These are phyloP conservation scores for Cisticola juncidis DNA, from an alignment of 2,113 vertebrate genomes.

Conservation along the genomic window DNA sequence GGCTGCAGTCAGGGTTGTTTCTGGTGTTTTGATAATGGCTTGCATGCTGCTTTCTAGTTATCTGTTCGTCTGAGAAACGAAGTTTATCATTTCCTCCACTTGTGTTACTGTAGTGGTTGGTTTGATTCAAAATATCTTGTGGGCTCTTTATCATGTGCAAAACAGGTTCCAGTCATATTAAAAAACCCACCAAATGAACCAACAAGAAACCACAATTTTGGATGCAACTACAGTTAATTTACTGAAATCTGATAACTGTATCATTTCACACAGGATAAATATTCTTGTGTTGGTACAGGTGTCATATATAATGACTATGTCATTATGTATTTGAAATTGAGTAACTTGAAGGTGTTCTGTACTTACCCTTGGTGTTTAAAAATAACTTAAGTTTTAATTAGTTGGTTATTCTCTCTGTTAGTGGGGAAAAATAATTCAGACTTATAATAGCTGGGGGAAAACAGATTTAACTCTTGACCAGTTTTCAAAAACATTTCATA, in stretches of 20 bases:
- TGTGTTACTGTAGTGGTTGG: conserved; percentile 20
- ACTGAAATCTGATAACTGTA: not conserved
- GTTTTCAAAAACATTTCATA: conserved; percentile 8
- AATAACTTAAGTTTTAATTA: not conserved
- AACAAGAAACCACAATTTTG: not conserved
- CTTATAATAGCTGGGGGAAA: not conserved
- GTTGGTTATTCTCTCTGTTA: not conserved
- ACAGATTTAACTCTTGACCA: not conserved
- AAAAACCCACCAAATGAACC: not conserved
- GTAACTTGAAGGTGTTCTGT: not conserved
- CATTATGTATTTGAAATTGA: not conserved
- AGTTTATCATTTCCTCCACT: conserved; percentile 18
- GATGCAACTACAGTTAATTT: not conserved
- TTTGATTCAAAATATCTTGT: not conserved
- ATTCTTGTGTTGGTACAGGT: not conserved
- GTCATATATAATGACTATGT: not conserved
- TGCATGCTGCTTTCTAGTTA: conserved; percentile 81
- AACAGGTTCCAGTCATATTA: not conserved
- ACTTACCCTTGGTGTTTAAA: not conserved
- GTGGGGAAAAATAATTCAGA: not conserved
- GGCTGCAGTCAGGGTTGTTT: conserved; percentile 99
- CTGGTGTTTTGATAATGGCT: conserved; percentile 92
- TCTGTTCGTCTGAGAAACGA: conserved; percentile 35
- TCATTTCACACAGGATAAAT: not conserved
- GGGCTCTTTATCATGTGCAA: conserved; percentile 8